Evolutionary conservation across 2,113 vertebrate species (phyloP).

Genomic region (Tringa solitaria): DNA sequence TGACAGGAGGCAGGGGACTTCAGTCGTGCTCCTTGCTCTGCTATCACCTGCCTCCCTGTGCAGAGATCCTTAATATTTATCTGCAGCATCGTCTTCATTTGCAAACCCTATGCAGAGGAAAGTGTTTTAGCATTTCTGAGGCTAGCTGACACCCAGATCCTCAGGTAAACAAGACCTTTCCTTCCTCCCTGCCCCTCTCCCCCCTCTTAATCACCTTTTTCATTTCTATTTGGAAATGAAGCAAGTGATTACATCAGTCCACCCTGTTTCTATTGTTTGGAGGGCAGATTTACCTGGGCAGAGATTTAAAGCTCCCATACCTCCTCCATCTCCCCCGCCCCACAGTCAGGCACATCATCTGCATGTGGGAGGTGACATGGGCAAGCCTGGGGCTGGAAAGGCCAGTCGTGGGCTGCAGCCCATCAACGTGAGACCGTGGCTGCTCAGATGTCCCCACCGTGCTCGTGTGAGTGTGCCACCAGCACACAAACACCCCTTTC

Average conservation of each 20-base stretch:
- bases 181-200: too few relatives aligned
- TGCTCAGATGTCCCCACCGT: rapidly evolving
- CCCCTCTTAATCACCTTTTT: neutral
- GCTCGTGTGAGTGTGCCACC: rapidly evolving
- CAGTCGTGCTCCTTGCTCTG: neutral
- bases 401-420: neutral
- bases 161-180: neutral
- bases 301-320: neutral
- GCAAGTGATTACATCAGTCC: neutral
- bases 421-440: rapidly evolving
- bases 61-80: neutral
- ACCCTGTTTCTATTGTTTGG: neutral
- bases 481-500: neutral
- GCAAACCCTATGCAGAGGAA: neutral
- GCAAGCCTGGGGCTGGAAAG: neutral
- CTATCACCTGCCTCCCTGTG: neutral
- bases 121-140: neutral
- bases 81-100: neutral
- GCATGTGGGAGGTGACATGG: rapidly evolving
- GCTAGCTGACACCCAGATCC: neutral
- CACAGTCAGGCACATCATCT: neutral
- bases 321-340: neutral
- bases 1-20: neutral
- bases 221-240: neutral
- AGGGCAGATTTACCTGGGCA: neutral